A percentile compares a stretch with the other conserved stretches of the same genome.
Evolutionary conservation across 2,113 vertebrate species (phyloP).

Genomic region (Scatophagus argus): DNA sequence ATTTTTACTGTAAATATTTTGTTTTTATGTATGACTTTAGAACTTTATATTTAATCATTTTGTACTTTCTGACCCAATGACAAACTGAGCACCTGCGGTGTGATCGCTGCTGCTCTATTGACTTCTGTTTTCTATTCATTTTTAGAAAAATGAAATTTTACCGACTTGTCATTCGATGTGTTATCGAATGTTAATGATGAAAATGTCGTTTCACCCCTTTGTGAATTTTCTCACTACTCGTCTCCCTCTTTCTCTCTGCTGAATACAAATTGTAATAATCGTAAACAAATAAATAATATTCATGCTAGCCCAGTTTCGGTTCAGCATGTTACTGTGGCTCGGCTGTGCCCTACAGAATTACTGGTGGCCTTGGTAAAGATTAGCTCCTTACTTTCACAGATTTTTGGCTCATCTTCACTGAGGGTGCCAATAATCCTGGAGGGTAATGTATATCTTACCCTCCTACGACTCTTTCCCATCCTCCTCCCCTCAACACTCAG

Average conservation of each 20-base stretch:
- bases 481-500: neutral
- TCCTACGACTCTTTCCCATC: slow-evolving; percentile 10
- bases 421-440: slow-evolving; percentile 58
- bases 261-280: slow-evolving; percentile 32
- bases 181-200: slow-evolving; percentile 24
- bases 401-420: slow-evolving; percentile 61
- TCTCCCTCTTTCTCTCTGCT: neutral
- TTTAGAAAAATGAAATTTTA: too few relatives aligned
- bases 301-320: slow-evolving; percentile 52
- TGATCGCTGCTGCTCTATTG: slow-evolving; percentile 4
- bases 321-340: slow-evolving; percentile 44
- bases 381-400: slow-evolving; percentile 73
- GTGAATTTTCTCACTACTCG: neutral
- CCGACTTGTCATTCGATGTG: slow-evolving; percentile 24
- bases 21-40: too few relatives aligned
- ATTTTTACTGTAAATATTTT: too few relatives aligned
- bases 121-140: slow-evolving; percentile 13
- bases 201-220: slow-evolving; percentile 4
- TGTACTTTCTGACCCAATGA: too few relatives aligned
- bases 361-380: slow-evolving; percentile 66
- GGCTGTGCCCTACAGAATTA: slow-evolving; percentile 66
- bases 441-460: slow-evolving; percentile 45
- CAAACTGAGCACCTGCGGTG: too few relatives aligned
- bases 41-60: too few relatives aligned
- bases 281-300: slow-evolving; percentile 65